phyloP scores from a whole-genome alignment of 2,888 invertebrate genomes.

The Coleophora flavipennella region DNA sequence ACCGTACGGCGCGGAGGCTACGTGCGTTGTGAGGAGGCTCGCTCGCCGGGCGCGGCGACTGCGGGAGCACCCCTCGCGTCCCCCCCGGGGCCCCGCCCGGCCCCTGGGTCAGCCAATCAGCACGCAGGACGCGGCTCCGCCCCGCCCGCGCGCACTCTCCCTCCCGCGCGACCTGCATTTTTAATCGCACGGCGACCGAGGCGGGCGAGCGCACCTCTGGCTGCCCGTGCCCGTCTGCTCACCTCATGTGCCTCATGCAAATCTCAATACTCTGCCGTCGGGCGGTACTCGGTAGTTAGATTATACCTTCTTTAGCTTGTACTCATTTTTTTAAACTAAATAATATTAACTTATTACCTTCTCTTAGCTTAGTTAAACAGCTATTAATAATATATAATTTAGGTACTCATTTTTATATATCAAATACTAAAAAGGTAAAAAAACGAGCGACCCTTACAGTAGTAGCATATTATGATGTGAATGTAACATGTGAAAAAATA shows the following conservation, averaged over 20 bases:
- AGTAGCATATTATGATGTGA: no score
- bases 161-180: slow-evolving; percentile 48
- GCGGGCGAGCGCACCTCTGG: slow-evolving; percentile 51
- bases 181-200: slow-evolving; percentile 53
- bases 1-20: slow-evolving; percentile 66
- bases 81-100: slow-evolving; percentile 32
- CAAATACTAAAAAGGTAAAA: no score
- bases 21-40: slow-evolving; percentile 63
- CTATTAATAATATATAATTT: no score
- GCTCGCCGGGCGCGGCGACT: slow-evolving; percentile 47
- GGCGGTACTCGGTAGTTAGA: slow-evolving; percentile 38
- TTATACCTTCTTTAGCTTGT: slow-evolving; percentile 24
- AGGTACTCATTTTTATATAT: no score
- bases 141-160: slow-evolving; percentile 47
- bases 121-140: slow-evolving; percentile 32
- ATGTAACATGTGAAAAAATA: no score
- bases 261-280: slow-evolving; percentile 68
- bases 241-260: slow-evolving; percentile 56
- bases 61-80: slow-evolving; percentile 32
- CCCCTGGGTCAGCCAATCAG: slow-evolving; percentile 38
- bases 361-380: no score
- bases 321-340: background rate
- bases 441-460: no score
- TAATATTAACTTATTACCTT: background rate
- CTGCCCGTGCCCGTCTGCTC: slow-evolving; percentile 32